phyloP scores from a whole-genome alignment of 2,113 vertebrate genomes.

The Colius striatus region DNA sequence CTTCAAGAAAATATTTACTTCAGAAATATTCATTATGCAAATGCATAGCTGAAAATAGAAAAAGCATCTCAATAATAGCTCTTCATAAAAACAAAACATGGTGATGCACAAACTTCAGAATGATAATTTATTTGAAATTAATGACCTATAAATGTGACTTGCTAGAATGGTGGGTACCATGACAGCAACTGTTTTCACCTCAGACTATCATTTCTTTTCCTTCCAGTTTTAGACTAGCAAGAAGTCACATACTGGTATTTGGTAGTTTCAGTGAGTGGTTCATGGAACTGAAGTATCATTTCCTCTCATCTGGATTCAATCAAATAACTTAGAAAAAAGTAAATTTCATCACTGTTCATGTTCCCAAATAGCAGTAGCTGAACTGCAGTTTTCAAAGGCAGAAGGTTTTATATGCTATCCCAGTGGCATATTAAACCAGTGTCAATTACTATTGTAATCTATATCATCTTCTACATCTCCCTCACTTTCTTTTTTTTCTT shows the following conservation, averaged over 20 bases:
- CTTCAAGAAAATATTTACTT: not conserved
- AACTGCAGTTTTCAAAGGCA: not conserved
- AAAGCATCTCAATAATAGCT: not conserved
- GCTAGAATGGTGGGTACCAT: not conserved
- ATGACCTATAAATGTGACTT: not conserved
- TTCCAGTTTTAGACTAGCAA: not conserved
- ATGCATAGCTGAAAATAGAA: not conserved
- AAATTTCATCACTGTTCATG: constrained; percentile 7
- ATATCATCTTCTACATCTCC: not conserved
- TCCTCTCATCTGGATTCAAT: not conserved
- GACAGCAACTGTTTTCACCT: not conserved
- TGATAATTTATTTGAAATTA: not conserved
- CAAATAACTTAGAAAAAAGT: not conserved
- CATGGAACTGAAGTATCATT: not conserved
- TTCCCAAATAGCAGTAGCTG: not conserved
- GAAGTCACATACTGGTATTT: not conserved
- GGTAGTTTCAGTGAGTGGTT: not conserved
- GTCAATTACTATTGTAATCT: not conserved
- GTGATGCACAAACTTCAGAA: not conserved
- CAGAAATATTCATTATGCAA: not conserved
- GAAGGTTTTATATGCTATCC: not conserved
- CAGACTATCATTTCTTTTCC: not conserved
- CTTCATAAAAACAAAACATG: not conserved
- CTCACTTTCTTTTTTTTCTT: not conserved
- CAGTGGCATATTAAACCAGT: not conserved